A percentile compares a stretch with the other conserved stretches of the same genome.
Evolutionary conservation across 2,113 vertebrate genomes (phyloP).

Genomic region (Poeciliopsis prolifica): DNA sequence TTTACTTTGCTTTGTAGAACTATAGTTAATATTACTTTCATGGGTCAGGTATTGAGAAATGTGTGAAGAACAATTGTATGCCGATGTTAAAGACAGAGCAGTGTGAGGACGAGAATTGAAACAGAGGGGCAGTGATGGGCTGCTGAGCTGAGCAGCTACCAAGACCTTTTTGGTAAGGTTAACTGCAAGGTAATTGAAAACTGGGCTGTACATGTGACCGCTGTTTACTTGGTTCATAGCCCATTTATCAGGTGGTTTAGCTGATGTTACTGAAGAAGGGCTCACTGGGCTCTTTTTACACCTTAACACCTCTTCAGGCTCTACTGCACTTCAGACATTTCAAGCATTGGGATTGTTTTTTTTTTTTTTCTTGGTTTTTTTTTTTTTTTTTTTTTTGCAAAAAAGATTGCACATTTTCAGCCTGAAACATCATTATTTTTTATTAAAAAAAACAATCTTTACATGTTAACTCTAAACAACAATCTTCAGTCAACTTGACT

Average conservation of each 20-base stretch:
- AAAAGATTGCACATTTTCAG: not conserved
- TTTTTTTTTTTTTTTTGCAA: not conserved
- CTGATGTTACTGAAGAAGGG: conserved; percentile 66
- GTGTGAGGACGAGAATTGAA: conserved; percentile 7
- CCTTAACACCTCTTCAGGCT: conserved; percentile 44
- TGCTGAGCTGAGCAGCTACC: conserved; percentile 44
- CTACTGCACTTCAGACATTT: conserved; percentile 35
- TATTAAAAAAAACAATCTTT: not conserved
- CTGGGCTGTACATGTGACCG: conserved; percentile 59
- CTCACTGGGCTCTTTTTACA: conserved; percentile 62
- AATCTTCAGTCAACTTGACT: not conserved
- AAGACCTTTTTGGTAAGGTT: conserved; percentile 65
- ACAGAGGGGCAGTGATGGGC: conserved; percentile 31
- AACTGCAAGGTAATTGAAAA: conserved; percentile 76
- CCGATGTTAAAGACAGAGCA: not conserved
- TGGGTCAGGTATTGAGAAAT: not conserved
- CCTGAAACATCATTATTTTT: not conserved
- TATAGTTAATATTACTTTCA: not conserved
- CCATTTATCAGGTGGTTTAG: conserved; percentile 73
- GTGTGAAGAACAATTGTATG: not conserved
- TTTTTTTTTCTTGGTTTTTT: not conserved
- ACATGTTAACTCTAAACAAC: not conserved
- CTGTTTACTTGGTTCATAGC: conserved; percentile 75
- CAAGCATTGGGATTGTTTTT: conserved; percentile 19
- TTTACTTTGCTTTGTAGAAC: not conserved